Percentiles rank a stretch among this genome's conserved stretches.
These are phyloP conservation scores for Rutpela maculata DNA, from an alignment of 2,888 invertebrate genomes.

Conservation along the genomic window DNA sequence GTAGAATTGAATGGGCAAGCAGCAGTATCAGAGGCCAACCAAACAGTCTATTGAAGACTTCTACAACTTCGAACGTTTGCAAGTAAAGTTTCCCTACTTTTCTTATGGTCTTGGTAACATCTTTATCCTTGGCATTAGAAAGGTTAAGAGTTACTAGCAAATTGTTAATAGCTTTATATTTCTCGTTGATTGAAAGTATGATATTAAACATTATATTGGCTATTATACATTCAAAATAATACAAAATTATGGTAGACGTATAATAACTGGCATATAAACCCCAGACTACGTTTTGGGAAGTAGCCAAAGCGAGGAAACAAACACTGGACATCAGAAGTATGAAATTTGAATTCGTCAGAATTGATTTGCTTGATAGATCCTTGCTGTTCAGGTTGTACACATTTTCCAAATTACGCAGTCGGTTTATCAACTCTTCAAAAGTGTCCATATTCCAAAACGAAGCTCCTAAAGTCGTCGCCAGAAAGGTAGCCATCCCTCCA, in stretches of 20 bases:
- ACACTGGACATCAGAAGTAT: background rate
- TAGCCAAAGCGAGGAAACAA: background rate
- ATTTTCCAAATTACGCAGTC: background rate
- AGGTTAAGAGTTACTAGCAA: background rate
- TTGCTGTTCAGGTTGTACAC: background rate
- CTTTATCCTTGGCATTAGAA: background rate
- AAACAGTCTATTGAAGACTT: conserved; percentile 15
- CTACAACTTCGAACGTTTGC: background rate
- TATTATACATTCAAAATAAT: conserved; percentile 4
- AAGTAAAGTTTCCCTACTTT: conserved; percentile 10
- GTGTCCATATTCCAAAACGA: conserved; percentile 27
- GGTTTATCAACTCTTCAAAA: conserved; percentile 5
- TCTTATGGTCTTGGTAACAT: background rate
- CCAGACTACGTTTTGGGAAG: background rate
- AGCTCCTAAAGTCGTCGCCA: conserved; percentile 15
- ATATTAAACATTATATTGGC: conserved; percentile 10
- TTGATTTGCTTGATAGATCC: background rate
- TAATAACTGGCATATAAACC: background rate
- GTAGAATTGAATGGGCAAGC: background rate
- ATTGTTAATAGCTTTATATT: background rate
- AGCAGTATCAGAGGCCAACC: conserved; percentile 17
- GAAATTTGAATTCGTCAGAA: background rate
- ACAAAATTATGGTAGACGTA: background rate
- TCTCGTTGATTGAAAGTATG: background rate
- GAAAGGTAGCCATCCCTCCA: background rate